These are phyloP conservation scores for Oryzias celebensis DNA, from an alignment of 2,113 vertebrate genomes.

Conservation along the genomic window DNA sequence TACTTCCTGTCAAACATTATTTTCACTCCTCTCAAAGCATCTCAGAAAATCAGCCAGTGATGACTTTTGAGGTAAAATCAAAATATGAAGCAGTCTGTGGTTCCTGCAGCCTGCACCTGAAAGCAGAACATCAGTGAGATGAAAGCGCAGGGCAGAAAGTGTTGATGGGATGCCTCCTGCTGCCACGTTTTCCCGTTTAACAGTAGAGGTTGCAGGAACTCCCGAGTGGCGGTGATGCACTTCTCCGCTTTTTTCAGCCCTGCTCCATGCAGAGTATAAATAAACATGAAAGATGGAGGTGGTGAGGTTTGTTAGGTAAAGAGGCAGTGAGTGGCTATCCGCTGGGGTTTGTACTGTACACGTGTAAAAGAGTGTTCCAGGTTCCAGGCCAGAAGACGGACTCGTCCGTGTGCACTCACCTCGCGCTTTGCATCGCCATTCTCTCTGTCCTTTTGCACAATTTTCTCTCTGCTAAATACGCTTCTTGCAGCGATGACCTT, in stretches of 20 bases:
- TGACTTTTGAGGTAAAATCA: slow-evolving; percentile 12
- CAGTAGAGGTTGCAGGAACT: slow-evolving; percentile 39
- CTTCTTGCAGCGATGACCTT: too few relatives aligned
- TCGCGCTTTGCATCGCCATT: background rate
- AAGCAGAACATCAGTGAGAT: slow-evolving; percentile 6
- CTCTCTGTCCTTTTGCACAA: background rate
- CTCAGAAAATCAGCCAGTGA: background rate
- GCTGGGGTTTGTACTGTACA: slow-evolving; percentile 29
- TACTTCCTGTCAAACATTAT: background rate
- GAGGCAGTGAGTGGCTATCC: slow-evolving; percentile 12
- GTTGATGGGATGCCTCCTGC: slow-evolving; percentile 1
- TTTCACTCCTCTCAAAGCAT: background rate
- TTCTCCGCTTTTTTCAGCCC: slow-evolving; percentile 42
- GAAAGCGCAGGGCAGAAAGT: background rate
- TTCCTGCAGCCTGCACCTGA: background rate
- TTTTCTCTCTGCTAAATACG: too few relatives aligned
- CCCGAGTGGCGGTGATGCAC: slow-evolving; percentile 32
- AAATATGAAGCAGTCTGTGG: slow-evolving; percentile 19
- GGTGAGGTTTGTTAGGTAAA: background rate
- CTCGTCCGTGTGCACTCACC: background rate
- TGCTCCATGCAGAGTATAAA: slow-evolving; percentile 43
- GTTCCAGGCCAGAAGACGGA: slow-evolving; percentile 16
- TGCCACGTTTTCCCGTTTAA: slow-evolving; percentile 28
- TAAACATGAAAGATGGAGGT: slow-evolving; percentile 34
- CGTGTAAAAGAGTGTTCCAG: slow-evolving; percentile 24